Evolutionary conservation across 2,797 vertebrate species (phyloP).

Genomic region (Onychomys leucogaster): DNA sequence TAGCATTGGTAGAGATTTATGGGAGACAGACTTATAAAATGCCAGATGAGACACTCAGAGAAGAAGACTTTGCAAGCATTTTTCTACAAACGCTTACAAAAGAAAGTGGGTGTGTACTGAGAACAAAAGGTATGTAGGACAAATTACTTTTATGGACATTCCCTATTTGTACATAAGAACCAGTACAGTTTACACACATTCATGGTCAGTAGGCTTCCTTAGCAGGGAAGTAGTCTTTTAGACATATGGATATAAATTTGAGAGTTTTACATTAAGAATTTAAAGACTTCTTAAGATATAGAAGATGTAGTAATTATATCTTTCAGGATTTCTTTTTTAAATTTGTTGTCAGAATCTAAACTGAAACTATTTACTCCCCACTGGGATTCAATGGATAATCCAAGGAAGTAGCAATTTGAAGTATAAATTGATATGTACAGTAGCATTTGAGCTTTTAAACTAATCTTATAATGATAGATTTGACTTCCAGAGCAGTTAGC

Average conservation of each 20-base stretch:
- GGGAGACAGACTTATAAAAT: slow-evolving; percentile 8
- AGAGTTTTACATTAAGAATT: slow-evolving; percentile 56
- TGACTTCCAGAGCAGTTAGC: slow-evolving; percentile 60
- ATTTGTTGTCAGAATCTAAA: not conserved
- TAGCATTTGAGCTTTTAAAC: slow-evolving; percentile 74
- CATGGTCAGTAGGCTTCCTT: not conserved
- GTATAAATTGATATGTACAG: not conserved
- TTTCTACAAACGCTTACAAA: slow-evolving; percentile 45
- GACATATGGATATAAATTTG: slow-evolving; percentile 55
- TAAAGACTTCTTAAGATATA: slow-evolving; percentile 53
- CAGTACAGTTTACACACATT: slow-evolving; percentile 70
- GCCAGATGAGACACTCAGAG: not conserved
- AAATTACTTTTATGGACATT: slow-evolving; percentile 77
- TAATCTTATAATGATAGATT: slow-evolving; percentile 73
- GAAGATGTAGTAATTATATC: not conserved
- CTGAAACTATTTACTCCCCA: not conserved
- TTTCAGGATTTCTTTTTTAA: slow-evolving; percentile 27
- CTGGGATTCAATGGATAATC: slow-evolving; percentile 51
- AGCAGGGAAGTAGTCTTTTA: slow-evolving; percentile 30
- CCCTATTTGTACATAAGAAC: slow-evolving; percentile 66
- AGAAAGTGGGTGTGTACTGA: slow-evolving; percentile 57
- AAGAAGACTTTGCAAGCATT: slow-evolving; percentile 58
- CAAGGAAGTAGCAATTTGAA: slow-evolving; percentile 56
- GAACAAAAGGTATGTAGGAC: slow-evolving; percentile 63
- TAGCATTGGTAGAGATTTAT: not conserved